phyloP scores from a whole-genome alignment of 2,113 vertebrate genomes.

The Nothocercus julius region DNA sequence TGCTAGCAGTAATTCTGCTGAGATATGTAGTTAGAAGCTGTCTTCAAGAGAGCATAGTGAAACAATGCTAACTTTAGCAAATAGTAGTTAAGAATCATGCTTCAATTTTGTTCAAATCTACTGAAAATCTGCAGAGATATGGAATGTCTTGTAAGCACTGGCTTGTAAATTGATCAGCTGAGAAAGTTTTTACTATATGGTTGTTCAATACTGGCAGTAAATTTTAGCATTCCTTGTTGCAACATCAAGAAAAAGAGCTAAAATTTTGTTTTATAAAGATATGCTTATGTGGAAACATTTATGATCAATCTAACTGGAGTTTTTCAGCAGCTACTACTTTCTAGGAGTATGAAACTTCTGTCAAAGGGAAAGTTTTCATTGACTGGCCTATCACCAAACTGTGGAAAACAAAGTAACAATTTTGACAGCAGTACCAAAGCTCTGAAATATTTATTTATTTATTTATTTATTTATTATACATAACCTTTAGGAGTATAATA shows the following conservation, averaged over 20 bases:
- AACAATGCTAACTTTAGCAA: not conserved
- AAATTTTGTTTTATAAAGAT: not conserved
- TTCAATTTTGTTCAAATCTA: not conserved
- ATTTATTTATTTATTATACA: not conserved
- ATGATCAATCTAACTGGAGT: not conserved
- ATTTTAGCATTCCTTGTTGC: not conserved
- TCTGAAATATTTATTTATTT: not conserved
- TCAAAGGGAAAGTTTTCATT: not conserved
- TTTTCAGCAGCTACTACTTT: not conserved
- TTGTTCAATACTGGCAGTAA: not conserved
- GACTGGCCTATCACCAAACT: not conserved
- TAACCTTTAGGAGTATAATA: not conserved
- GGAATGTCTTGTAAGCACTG: not conserved
- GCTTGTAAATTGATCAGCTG: not conserved
- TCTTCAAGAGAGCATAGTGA: not conserved
- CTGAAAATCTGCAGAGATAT: not conserved
- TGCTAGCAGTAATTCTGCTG: not conserved
- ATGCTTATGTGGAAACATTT: not conserved
- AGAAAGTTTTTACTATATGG: not conserved
- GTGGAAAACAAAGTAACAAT: not conserved
- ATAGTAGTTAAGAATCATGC: not conserved
- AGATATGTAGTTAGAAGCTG: not conserved
- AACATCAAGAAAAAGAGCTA: not conserved
- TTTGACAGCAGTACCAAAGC: not conserved
- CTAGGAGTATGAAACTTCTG: not conserved